Percentiles rank a stretch among this genome's conserved stretches.
Conservation (phyloP, 2,888 invertebrate genomes). For the Unio pictorum region DNA sequence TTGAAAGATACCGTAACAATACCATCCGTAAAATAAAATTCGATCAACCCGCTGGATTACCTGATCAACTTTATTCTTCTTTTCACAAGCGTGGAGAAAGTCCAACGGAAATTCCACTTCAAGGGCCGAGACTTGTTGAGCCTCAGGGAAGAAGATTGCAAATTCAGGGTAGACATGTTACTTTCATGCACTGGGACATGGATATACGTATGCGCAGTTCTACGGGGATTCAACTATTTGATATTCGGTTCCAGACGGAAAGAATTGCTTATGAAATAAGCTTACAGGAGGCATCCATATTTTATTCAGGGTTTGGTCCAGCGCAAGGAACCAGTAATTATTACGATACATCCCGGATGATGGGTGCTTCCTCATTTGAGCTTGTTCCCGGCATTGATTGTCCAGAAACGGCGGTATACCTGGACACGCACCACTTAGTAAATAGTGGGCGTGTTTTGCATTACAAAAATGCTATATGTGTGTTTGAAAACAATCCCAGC, state of each 20-base stretch:
- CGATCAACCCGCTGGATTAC: constrained; percentile 20
- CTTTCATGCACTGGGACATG: constrained; percentile 65
- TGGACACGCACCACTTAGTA: constrained; percentile 49
- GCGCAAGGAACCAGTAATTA: constrained; percentile 44
- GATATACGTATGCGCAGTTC: constrained; percentile 54
- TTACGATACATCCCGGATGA: constrained; percentile 53
- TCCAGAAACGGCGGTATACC: constrained; percentile 59
- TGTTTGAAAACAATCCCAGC: constrained; percentile 60
- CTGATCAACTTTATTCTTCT: constrained; percentile 46
- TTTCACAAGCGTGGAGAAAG: constrained; percentile 42
- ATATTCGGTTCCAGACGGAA: constrained; percentile 60
- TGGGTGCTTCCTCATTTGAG: constrained; percentile 57
- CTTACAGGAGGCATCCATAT: constrained; percentile 57
- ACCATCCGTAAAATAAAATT: constrained; percentile 17
- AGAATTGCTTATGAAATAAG: constrained; percentile 62
- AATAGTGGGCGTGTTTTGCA: constrained; percentile 36
- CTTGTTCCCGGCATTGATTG: constrained; percentile 65
- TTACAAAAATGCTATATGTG: constrained; percentile 53
- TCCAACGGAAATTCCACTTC: constrained; percentile 38
- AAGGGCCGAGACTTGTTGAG: constrained; percentile 55
- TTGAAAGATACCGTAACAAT: constrained; percentile 33
- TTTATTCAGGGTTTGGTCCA: constrained; percentile 60
- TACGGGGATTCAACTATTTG: constrained; percentile 56
- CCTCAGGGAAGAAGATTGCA: constrained; percentile 60
- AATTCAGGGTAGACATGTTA: constrained; percentile 54